phyloP scores from a whole-genome alignment of 1,140 invertebrate genomes.

The Brachionus rubens region DNA sequence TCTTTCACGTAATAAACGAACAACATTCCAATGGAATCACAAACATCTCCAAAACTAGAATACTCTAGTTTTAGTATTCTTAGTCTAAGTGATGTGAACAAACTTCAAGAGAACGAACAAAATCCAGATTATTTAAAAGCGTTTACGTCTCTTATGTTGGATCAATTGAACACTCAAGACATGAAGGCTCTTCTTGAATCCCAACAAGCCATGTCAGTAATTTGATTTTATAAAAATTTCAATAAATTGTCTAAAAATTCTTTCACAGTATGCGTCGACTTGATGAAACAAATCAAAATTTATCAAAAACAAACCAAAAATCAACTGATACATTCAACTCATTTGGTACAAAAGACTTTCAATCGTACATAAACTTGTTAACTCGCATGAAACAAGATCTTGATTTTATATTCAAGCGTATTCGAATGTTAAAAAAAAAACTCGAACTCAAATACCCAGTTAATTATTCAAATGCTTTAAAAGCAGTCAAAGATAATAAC shows the following conservation, averaged over 20 bases:
- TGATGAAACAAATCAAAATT: not conserved
- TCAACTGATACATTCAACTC: not conserved
- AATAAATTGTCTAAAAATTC: not conserved
- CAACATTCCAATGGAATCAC: not conserved
- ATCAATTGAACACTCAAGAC: conserved; percentile 23
- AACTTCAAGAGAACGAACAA: not conserved
- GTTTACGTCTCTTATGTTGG: not conserved
- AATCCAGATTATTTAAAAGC: not conserved
- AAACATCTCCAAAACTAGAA: not conserved
- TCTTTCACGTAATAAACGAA: conserved; percentile 4
- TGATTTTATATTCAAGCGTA: conserved; percentile 15
- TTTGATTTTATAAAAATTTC: not conserved
- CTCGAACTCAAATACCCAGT: conserved; percentile 25
- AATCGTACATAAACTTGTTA: conserved; percentile 27
- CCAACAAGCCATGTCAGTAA: conserved; percentile 10
- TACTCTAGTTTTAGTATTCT: conserved; percentile 4
- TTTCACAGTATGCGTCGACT: conserved; percentile 5
- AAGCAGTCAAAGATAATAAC: not conserved
- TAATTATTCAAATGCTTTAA: not conserved
- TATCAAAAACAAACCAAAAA: not conserved
- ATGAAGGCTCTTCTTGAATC: conserved; percentile 19
- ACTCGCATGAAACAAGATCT: conserved; percentile 26
- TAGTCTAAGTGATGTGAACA: not conserved
- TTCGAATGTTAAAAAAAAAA: conserved; percentile 31
- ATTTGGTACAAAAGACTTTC: conserved; percentile 22